Base-by-base conservation (phyloP, 2,113 vertebrate species). In the Pollimyrus isidori region DNA sequence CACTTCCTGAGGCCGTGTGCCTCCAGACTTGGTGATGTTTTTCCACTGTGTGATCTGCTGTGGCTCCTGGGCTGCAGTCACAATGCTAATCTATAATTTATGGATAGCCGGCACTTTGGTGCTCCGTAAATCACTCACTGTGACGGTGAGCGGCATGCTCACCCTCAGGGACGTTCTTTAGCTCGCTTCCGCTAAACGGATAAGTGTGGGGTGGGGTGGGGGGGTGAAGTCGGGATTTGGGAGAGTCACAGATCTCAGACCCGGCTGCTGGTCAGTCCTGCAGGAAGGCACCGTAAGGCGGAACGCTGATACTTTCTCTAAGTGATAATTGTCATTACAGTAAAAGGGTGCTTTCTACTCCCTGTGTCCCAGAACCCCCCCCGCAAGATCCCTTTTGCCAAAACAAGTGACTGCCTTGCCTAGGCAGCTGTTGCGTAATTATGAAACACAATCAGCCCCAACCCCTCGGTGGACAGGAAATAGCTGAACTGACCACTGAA, bases 371-470 rank as follows among this genome's bases (percentile, higher is more conserved):
- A 45, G 76, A 76, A 86, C 48, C 17, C 30, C 39, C 48, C 23
- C 42, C 21, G n/a, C n/a, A 39, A 13, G 9, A 5, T 56, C 48
- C 91, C 91, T 4, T 35, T 53, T 88, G 90, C 89, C 88, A 62
- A 84, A 93, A 93, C 91, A 90, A 89, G 89, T 93, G 92, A 93
- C 87, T 92, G 94, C 92, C 91, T 50, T 65, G 89, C 91, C 89
- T 86, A 92, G 92, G 93, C 93, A 87, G 90, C 65, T 85, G 30
- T 90, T 90, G 90, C 91, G 83, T 92, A 92, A 93, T 50, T 62
- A 88, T 89, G 90, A 90, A 93, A 93, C 49, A 91, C 2, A 3
- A 91, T 86, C 83, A 42, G 90, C n/a, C 93, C 91, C 93, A 35
- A 87, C 76, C 89, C 39, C 82, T 89, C 88, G 69, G 19, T 19